Conservation (phyloP, 2,113 vertebrate species). For the Aspiorhynchus laticeps region DNA sequence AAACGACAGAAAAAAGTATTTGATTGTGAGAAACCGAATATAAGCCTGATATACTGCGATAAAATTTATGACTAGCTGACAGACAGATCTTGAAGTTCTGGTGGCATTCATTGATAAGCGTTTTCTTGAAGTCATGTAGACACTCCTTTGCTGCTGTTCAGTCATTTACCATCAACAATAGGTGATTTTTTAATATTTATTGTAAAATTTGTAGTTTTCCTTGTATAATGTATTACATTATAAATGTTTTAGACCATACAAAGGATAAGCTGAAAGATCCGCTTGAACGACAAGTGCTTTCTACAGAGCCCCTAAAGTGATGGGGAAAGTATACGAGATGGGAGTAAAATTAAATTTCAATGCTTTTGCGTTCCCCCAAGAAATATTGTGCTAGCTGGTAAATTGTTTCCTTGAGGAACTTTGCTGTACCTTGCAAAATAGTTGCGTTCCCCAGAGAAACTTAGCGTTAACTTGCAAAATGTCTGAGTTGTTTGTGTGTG, state of each 20-base stretch:
- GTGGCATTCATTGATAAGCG: background rate
- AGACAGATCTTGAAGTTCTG: background rate
- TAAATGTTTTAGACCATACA: background rate
- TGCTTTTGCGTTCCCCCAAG: background rate
- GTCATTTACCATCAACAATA: constrained; percentile 6
- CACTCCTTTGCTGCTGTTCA: constrained; percentile 25
- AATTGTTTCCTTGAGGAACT: background rate
- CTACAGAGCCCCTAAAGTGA: background rate
- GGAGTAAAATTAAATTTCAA: background rate
- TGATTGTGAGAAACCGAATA: background rate
- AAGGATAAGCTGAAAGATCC: background rate
- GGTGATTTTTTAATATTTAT: background rate
- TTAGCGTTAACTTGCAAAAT: too few species aligned
- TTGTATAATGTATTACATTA: constrained; percentile 13
- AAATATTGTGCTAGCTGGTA: background rate
- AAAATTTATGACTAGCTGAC: background rate
- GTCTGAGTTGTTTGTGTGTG: background rate
- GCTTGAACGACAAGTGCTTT: background rate
- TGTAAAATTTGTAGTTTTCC: background rate
- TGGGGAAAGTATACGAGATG: background rate
- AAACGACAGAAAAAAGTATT: background rate
- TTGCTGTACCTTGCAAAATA: background rate
- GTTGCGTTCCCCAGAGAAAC: background rate
- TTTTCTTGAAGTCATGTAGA: background rate
- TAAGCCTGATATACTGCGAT: background rate